Conservation (phyloP, 2,113 vertebrate species). For the Myotis lucifugus region DNA sequence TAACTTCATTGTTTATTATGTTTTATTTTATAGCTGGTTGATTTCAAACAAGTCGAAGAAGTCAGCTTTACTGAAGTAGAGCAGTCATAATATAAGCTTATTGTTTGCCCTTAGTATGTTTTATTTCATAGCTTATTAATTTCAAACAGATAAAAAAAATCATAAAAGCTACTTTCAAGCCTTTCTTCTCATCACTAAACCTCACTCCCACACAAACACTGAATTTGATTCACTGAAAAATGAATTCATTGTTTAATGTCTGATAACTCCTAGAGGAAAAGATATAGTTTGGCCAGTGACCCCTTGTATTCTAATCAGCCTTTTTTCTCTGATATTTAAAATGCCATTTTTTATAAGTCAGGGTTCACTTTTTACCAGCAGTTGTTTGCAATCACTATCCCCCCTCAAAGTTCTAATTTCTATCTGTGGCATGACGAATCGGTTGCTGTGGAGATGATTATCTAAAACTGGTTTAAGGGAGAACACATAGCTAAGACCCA, state of each 20-base stretch:
- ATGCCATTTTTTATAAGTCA: constrained; percentile 30
- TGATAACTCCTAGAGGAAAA: constrained; percentile 16
- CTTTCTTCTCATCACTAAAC: constrained; percentile 15
- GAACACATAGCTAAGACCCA: constrained; percentile 50
- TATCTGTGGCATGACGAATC: constrained; percentile 42
- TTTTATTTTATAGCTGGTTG: constrained; percentile 44
- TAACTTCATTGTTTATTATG: constrained; percentile 39
- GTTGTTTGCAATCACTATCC: constrained; percentile 68
- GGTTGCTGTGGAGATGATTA: constrained; percentile 65
- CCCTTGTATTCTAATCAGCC: background rate
- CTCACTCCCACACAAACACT: background rate
- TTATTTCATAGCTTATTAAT: constrained; percentile 48
- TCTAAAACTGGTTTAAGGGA: constrained; percentile 61
- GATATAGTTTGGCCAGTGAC: background rate
- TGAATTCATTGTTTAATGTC: constrained; percentile 50
- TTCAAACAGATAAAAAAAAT: constrained; percentile 42
- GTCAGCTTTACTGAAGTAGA: constrained; percentile 39
- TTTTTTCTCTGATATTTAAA: constrained; percentile 42
- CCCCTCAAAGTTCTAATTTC: constrained; percentile 58
- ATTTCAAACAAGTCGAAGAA: constrained; percentile 38
- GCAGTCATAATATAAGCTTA: background rate
- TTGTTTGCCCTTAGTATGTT: constrained; percentile 38
- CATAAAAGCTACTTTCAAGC: constrained; percentile 31
- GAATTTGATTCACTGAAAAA: constrained; percentile 56
- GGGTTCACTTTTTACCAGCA: constrained; percentile 49